A percentile compares a stretch with the other conserved stretches of the same genome.
These are phyloP conservation scores for Ornithoptera alexandrae DNA, from an alignment of 2,888 invertebrate species.

Conservation along the genomic window DNA sequence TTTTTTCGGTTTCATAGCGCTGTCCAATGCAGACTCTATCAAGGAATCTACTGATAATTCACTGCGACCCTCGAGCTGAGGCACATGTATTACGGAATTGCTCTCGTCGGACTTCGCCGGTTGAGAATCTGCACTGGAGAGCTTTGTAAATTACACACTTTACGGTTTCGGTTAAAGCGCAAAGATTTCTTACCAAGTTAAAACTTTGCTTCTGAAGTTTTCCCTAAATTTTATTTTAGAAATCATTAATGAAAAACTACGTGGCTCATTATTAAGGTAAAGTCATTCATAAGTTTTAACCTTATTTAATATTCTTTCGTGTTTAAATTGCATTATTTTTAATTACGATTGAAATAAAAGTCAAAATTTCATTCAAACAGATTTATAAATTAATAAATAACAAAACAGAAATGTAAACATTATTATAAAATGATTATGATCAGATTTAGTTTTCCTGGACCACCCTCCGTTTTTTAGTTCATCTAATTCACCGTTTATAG, in stretches of 20 bases:
- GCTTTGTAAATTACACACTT: constrained; percentile 38
- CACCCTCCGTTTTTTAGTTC: constrained; percentile 62
- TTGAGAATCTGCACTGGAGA: constrained; percentile 41
- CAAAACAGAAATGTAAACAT: neutral
- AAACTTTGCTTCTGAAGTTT: constrained; percentile 15
- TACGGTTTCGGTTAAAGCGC: constrained; percentile 38
- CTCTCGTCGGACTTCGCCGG: constrained; percentile 47
- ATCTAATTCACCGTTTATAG: constrained; percentile 71
- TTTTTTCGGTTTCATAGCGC: constrained; percentile 43
- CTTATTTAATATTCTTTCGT: no score
- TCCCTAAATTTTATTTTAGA: neutral
- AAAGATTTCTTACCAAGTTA: constrained; percentile 34
- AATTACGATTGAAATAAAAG: no score
- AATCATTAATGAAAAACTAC: neutral
- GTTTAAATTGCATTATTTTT: no score
- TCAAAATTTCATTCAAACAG: neutral
- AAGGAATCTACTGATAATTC: constrained; percentile 50
- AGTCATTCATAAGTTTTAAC: no score
- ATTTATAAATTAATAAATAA: neutral
- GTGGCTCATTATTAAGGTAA: no score
- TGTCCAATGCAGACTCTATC: constrained; percentile 48
- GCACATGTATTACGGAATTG: constrained; percentile 56
- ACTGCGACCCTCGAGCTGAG: constrained; percentile 49
- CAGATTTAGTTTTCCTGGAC: constrained; percentile 60
- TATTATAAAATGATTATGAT: constrained; percentile 43